Evolutionary conservation across 2,113 vertebrate species (phyloP), one percentile per base, ranked within the genome.

Genomic region (Megalops atlanticus): DNA sequence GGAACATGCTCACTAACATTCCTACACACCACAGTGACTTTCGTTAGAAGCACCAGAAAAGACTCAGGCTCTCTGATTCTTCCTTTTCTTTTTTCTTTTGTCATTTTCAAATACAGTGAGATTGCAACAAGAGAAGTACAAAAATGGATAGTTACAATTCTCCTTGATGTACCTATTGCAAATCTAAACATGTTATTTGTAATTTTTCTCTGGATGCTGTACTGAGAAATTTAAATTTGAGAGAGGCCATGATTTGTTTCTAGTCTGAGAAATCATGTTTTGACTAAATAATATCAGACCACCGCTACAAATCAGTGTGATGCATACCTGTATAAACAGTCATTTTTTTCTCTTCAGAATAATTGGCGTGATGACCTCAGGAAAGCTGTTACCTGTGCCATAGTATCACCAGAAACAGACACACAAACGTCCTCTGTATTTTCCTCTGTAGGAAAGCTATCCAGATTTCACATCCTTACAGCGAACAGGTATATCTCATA

Each of bases 401-500:
- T 12, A 14, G 4, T 35, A 18, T 54, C 15, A 52, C 27, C 16
- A 18, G 69, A 73, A 38, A 15, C 35, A 10, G 45, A 77, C 45
- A 24, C 47, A 36, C 4, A 21, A 45, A 52, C 4, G 68, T 35
- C 21, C 69, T 21, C 69, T 12, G 24, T 64, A 10, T 54, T 33
- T 31, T 39, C n/a, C 24, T 64, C 58, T 64, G 5, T 64, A n/a
- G n/a, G n/a, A 31, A 64, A 64, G 2, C 58, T 38, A 72, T 52
- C 31, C 18, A 35, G 38, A 49, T 82, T 40, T 77, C 16, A 52
- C 41, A 27, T 40, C 38, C 10, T 38, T 52, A 77, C 16, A 71
- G 64, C 18, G 40, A 7, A 43, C 21, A 69, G 74, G 21, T 58
- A 45, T 40, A 76, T 75, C 58, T 45, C 52, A 76, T 76, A 76